Base-by-base conservation (phyloP, 2,113 vertebrate species). In the Gavia stellata region DNA sequence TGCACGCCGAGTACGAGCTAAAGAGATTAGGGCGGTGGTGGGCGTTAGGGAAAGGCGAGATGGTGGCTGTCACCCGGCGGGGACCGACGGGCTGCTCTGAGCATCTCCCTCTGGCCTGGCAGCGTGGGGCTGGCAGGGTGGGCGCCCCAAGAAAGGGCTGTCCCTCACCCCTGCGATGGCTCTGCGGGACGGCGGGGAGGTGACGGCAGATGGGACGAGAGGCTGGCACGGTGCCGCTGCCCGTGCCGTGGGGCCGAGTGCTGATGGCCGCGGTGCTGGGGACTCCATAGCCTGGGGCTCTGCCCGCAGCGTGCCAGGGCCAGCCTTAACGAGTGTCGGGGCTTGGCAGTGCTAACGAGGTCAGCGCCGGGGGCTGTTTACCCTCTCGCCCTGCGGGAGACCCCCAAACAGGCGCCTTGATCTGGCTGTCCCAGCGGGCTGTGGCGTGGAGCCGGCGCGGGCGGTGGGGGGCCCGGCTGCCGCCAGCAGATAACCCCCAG, bases 381-480 rank as follows among this genome's bases (percentile, higher is more conserved):
- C 84, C 77, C 72, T 19, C 3, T 71, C 47, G 87, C 91, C 50
- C 1, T n/a, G 9, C 18, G 0, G 13, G 53, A 75, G 90, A 82
- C 88, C 88, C 96, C 96, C 82, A 9, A 52, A 79, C 1, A 26
- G 85, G 34, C 4, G 7, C 94, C 96, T 94, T 95, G 91, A 95
- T 97, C 92, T 34, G 28, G 3, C 34, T 12, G 88, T 86, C 75
- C 91, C 75, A 9, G 71, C 56, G 80, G 89, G 89, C 79, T 59
- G 91, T 8, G 87, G 83, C 13, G 6, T 17, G 0, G 86, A 81
- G 78, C 19, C n/a, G 65, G 75, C 20, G 58, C 4, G 56, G 95
- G 91, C 70, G 1, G 96, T 1, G 86, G 95, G 96, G 94, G 94
- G 66, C 94, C 91, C 4, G 79, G 92, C 95, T 96, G 96, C 75